phyloP scores from a whole-genome alignment of 2,888 invertebrate species.

The Escarpia spicata region DNA sequence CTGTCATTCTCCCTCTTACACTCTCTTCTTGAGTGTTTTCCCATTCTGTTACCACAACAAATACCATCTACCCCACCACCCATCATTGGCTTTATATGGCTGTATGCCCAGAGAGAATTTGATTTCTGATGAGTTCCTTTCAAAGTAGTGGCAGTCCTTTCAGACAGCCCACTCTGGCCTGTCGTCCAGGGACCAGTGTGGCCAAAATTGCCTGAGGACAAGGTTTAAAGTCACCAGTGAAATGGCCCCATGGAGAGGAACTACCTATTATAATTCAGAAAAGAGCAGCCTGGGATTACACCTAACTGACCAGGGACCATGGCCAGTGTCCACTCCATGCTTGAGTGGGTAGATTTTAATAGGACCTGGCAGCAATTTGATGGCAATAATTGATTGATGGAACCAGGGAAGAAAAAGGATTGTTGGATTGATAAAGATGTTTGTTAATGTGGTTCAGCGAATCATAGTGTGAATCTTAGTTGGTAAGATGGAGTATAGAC shows the following conservation, averaged over 20 bases:
- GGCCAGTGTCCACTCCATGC: not conserved
- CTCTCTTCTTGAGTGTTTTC: not conserved
- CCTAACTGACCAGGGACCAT: not conserved
- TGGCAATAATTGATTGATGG: not conserved
- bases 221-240: conserved; percentile 7
- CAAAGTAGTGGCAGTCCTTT: not conserved
- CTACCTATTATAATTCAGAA: conserved; percentile 7
- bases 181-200: too few species aligned
- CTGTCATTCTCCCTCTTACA: not conserved
- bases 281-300: not conserved
- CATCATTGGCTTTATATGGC: not conserved
- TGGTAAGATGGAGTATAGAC: not conserved
- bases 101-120: not conserved
- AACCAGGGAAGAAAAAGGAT: not conserved
- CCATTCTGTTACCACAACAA: not conserved
- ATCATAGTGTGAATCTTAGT: not conserved
- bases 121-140: not conserved
- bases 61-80: not conserved
- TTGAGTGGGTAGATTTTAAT: not conserved
- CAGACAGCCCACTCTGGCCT: too few species aligned
- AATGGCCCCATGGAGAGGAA: conserved; percentile 17
- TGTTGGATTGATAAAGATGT: not conserved
- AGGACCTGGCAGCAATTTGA: not conserved
- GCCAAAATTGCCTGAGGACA: not conserved
- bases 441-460: not conserved